These are phyloP conservation scores for Cyclopterus lumpus DNA, from an alignment of 2,797 vertebrate species.

Conservation along the genomic window DNA sequence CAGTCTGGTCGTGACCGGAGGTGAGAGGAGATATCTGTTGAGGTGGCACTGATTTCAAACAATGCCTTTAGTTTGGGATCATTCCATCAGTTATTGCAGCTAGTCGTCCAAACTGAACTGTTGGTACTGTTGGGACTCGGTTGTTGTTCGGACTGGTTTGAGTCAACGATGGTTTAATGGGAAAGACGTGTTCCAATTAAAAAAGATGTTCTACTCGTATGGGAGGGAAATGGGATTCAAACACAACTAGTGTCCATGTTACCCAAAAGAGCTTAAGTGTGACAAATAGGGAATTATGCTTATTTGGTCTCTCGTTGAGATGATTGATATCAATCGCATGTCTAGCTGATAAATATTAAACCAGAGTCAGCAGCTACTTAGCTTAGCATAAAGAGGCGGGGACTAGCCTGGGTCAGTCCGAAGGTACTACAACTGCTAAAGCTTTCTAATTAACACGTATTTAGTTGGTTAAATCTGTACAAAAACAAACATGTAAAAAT, in stretches of 20 bases:
- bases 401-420: not conserved
- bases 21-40: constrained; percentile 38
- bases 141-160: constrained; percentile 5
- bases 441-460: not conserved
- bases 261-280: constrained; percentile 15
- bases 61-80: not conserved
- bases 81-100: constrained; percentile 38
- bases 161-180: not conserved
- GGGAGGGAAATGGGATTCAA: constrained; percentile 14
- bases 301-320: not conserved
- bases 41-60: constrained; percentile 1
- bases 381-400: not conserved
- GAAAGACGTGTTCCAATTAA: not conserved
- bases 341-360: not conserved
- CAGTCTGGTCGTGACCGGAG: constrained; percentile 3
- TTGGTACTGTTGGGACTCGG: not conserved
- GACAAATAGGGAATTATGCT: not conserved
- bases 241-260: constrained; percentile 21
- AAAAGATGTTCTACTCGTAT: constrained; percentile 9
- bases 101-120: constrained; percentile 9
- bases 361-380: not conserved
- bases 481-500: constrained; percentile 2
- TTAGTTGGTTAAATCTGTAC: not conserved
- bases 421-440: not conserved
- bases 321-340: not conserved